These are phyloP conservation scores for Argyra leucocephala DNA, from an alignment of 2,888 invertebrate species.

Conservation along the genomic window DNA sequence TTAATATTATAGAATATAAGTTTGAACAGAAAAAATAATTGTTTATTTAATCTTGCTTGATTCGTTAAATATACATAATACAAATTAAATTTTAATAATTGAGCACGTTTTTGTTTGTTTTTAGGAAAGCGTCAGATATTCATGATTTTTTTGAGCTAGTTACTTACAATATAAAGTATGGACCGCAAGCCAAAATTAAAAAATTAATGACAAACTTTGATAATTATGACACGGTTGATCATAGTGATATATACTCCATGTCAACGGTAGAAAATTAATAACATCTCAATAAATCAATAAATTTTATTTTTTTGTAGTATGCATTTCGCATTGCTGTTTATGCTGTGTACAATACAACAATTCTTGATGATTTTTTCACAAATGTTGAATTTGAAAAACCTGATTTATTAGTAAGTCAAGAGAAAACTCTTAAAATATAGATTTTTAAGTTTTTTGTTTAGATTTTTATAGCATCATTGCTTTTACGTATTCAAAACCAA, in stretches of 20 bases:
- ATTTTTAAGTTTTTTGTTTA: no score
- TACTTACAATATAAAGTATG: slow-evolving; percentile 7
- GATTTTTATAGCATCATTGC: slow-evolving; percentile 8
- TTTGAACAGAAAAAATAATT: no score
- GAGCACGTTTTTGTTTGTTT: background rate
- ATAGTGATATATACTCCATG: background rate
- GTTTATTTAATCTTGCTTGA: no score
- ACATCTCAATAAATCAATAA: no score
- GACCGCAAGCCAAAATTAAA: slow-evolving; percentile 8
- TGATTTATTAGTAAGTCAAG: slow-evolving; percentile 2
- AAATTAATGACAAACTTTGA: background rate
- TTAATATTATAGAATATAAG: no score
- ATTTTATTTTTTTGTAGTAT: background rate
- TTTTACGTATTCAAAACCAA: slow-evolving; percentile 1
- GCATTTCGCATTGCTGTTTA: background rate
- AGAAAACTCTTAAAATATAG: no score
- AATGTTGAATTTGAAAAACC: background rate
- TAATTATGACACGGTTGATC: slow-evolving; percentile 6
- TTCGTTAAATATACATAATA: no score
- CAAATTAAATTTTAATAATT: background rate
- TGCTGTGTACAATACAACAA: background rate
- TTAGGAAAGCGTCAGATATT: background rate
- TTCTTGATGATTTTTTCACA: background rate
- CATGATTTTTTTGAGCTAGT: slow-evolving; percentile 12
- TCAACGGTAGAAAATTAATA: no score